Conservation (phyloP, 2,797 vertebrate genomes). For the Poeciliopsis gracilis region DNA sequence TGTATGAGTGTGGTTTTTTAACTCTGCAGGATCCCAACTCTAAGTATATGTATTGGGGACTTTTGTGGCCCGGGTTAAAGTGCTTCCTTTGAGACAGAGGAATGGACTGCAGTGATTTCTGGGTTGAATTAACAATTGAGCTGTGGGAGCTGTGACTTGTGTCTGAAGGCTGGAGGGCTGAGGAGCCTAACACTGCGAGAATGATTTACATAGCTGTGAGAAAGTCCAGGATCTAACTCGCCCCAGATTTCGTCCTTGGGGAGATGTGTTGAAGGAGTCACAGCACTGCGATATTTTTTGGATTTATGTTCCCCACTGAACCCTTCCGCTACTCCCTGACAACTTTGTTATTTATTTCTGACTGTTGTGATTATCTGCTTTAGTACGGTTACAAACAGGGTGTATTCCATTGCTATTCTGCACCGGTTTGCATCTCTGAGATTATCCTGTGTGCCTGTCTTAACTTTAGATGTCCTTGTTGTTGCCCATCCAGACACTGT, state of each 20-base stretch:
- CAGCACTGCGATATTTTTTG: conserved; percentile 76
- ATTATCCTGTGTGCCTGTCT: conserved; percentile 43
- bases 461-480: conserved; percentile 66
- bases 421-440: conserved; percentile 53
- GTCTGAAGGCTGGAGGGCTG: conserved; percentile 64
- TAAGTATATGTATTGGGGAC: conserved; percentile 37
- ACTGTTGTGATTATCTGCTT: conserved; percentile 77
- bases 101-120: conserved; percentile 70
- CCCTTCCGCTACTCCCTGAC: conserved; percentile 62
- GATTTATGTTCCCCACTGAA: conserved; percentile 74
- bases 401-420: conserved; percentile 43
- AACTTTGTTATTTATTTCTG: conserved; percentile 71
- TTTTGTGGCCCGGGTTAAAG: conserved; percentile 66
- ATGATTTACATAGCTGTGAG: conserved; percentile 80
- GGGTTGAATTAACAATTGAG: conserved; percentile 77
- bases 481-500: conserved; percentile 66
- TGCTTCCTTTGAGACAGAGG: conserved; percentile 74
- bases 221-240: conserved; percentile 77
- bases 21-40: conserved; percentile 20
- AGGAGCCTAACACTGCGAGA: conserved; percentile 66
- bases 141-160: conserved; percentile 62
- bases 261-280: conserved; percentile 68
- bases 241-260: conserved; percentile 62
- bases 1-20: not conserved
- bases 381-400: conserved; percentile 50